Evolutionary conservation across 2,797 vertebrate species (phyloP), one percentile per base, ranked within the genome.

Genomic region (Cirrhinus molitorella): DNA sequence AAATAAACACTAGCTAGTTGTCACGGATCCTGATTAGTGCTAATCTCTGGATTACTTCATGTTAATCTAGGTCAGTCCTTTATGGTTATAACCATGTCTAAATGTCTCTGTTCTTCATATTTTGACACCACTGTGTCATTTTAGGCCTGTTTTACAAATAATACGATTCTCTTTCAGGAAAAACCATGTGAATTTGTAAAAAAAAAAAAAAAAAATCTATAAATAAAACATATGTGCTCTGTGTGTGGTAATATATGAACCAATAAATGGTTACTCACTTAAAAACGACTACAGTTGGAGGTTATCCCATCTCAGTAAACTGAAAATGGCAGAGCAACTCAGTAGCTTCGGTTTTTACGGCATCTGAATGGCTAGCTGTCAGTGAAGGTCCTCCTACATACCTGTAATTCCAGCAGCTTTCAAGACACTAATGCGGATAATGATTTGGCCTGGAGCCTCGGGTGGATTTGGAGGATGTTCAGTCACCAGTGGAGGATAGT

Each of bases 371-470:
- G 25, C 43, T 53, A 25, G 21, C 49, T 65, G n/a, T 31, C 55
- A 9, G 59, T 66, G 68, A 55, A 47, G 59, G 84, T 63, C 89
- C 23, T 16, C 65, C 75, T 85, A 61, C 37, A 11, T 78, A 37
- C 3, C 49, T 85, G 91, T 95, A 95, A 95, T 92, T 94, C 94
- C 93, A 80, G 66, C 83, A 66, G 76, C 61, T 80, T 79, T 37
- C 87, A 86, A 86, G 85, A 76, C 87, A 83, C 88, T 95, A 95
- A 96, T 93, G 89, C 93, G 94, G 94, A 95, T 96, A 92, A 95
- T 76, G 87, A 83, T 81, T 87, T 86, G 91, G 90, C 90, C 88
- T 61, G 80, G 86, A 70, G 81, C 88, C 86, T 87, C 83, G 61
- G 87, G 78, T 86, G 91, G 88, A 90, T 93, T 91, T 91, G 88